These are phyloP conservation scores for Pantherophis guttatus DNA, from an alignment of 2,113 vertebrate genomes.

Conservation along the genomic window DNA sequence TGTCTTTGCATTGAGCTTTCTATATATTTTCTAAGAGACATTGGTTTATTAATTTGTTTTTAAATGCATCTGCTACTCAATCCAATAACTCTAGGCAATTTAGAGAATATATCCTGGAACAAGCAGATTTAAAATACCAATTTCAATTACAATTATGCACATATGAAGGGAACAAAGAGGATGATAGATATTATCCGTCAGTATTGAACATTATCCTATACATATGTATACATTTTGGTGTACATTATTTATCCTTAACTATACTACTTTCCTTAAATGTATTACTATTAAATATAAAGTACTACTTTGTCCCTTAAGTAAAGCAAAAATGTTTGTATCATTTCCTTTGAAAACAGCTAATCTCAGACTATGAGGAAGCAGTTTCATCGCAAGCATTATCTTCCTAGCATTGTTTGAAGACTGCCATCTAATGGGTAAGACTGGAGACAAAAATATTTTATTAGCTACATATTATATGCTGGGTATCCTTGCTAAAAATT, in stretches of 20 bases:
- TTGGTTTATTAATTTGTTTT: neutral
- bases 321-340: neutral
- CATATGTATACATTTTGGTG: neutral
- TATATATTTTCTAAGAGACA: neutral
- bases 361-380: slow-evolving; percentile 14
- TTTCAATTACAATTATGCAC: neutral
- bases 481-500: neutral
- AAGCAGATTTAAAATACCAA: neutral
- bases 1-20: neutral
- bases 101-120: neutral
- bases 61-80: neutral
- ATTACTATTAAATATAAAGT: neutral
- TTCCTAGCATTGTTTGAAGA: slow-evolving; percentile 12
- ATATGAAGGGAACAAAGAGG: neutral
- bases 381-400: slow-evolving; percentile 18
- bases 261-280: neutral
- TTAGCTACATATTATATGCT: neutral
- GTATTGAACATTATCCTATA: neutral
- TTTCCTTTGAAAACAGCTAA: slow-evolving; percentile 17
- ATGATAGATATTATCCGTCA: no score
- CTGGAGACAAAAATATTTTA: neutral
- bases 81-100: neutral
- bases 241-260: neutral
- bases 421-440: slow-evolving; percentile 35
- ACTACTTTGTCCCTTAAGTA: slow-evolving; percentile 4